Evolutionary conservation across 2,113 vertebrate genomes (phyloP).

Genomic region (Sphyrna mokarran): DNA sequence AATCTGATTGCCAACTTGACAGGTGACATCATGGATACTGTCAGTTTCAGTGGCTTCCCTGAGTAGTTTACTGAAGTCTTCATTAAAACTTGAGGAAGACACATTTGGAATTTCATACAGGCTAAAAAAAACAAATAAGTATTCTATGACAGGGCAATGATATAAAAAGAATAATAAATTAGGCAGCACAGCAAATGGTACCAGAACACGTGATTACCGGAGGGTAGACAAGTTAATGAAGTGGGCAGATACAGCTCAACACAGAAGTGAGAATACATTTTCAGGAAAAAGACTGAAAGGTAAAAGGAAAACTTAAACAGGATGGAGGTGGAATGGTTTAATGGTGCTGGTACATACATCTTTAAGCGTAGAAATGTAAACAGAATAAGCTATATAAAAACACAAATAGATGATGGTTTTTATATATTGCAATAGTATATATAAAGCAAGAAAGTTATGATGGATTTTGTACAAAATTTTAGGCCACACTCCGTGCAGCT

Average conservation of each 20-base stretch:
- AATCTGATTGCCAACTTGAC: conserved; percentile 73
- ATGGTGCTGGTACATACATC: background rate
- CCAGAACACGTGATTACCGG: background rate
- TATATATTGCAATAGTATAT: background rate
- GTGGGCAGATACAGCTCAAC: background rate
- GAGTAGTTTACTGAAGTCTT: conserved; percentile 77
- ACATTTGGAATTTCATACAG: conserved; percentile 85
- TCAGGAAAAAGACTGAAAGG: background rate
- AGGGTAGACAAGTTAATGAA: background rate
- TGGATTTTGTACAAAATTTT: background rate
- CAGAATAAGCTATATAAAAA: background rate
- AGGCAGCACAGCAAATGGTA: background rate
- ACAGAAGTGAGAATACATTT: background rate
- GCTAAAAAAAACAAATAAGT: conserved; percentile 55
- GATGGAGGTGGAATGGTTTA: background rate
- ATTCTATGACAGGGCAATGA: background rate
- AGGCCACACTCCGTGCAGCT: background rate
- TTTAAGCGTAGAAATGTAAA: background rate
- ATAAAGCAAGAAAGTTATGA: background rate
- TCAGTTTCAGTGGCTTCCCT: conserved; percentile 82
- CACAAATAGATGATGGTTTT: background rate
- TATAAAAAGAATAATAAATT: background rate
- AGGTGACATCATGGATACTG: conserved; percentile 86
- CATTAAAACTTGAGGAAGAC: conserved; percentile 72
- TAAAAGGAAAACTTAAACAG: background rate